phyloP scores from a whole-genome alignment of 2,113 vertebrate genomes.

The Conger conger region DNA sequence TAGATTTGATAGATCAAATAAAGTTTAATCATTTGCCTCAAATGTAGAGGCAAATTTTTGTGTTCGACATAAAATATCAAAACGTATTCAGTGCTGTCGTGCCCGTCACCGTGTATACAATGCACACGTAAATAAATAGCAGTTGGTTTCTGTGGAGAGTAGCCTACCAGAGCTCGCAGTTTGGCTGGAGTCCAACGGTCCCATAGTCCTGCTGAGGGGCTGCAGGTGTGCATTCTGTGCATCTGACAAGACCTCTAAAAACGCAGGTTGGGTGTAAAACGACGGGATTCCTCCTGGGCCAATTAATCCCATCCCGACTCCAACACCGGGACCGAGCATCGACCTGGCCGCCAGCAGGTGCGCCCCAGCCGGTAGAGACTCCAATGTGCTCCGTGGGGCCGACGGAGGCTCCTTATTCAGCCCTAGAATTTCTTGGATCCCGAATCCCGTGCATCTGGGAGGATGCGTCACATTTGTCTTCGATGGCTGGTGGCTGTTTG shows the following conservation, averaged over 20 bases:
- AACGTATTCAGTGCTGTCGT: neutral
- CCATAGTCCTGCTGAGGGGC: constrained; percentile 75
- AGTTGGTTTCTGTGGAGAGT: too few species aligned
- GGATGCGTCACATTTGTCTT: constrained; percentile 64
- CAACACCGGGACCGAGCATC: constrained; percentile 81
- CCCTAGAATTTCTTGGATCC: constrained; percentile 96
- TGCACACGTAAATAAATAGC: neutral
- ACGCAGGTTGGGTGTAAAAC: constrained; percentile 91
- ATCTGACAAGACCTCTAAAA: constrained; percentile 90
- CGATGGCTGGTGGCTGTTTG: constrained; percentile 55
- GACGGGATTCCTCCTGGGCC: constrained; percentile 85
- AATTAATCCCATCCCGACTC: constrained; percentile 88
- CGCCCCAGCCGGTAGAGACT: constrained; percentile 82
- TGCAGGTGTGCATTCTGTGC: constrained; percentile 85
- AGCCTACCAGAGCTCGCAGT: constrained; percentile 90
- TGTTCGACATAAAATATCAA: neutral
- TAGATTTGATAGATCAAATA: neutral
- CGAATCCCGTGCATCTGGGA: constrained; percentile 91
- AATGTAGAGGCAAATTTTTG: neutral
- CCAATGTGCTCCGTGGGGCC: constrained; percentile 75
- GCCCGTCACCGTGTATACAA: neutral
- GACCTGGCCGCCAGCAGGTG: constrained; percentile 87
- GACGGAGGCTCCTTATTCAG: constrained; percentile 90
- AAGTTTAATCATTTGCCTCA: neutral
- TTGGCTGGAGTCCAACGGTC: constrained; percentile 82